Percentiles rank a stretch among this genome's conserved stretches.
phyloP scores from a whole-genome alignment of 1,140 invertebrate genomes.

The Yoshiicerus persimilis region DNA sequence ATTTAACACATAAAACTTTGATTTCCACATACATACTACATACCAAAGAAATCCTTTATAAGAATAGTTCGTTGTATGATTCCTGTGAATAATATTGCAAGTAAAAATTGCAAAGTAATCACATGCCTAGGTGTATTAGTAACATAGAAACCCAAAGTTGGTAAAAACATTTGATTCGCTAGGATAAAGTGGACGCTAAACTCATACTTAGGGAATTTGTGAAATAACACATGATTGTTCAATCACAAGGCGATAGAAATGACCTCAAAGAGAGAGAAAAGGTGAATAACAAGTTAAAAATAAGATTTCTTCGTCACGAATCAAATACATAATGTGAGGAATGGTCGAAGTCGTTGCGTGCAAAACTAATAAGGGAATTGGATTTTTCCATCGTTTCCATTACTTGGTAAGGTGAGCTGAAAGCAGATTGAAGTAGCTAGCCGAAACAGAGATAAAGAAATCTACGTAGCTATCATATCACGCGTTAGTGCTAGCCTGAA shows the following conservation, averaged over 20 bases:
- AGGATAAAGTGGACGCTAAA: no score
- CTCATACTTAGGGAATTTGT: no score
- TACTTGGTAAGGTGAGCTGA: neutral
- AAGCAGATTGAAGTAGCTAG: slow-evolving; percentile 16
- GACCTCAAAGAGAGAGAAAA: neutral
- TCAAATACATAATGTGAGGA: neutral
- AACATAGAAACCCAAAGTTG: no score
- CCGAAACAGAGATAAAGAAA: neutral
- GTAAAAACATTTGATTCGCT: no score
- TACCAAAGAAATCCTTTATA: no score
- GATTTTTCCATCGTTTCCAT: slow-evolving; percentile 2
- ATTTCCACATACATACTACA: neutral
- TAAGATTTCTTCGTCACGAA: neutral
- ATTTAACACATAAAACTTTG: no score
- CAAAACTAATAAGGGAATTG: neutral
- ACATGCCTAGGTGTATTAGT: no score
- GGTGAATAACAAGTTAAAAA: neutral
- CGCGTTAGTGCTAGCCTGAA: neutral
- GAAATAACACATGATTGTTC: neutral
- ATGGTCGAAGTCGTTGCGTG: neutral
- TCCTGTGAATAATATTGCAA: no score
- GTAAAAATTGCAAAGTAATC: no score
- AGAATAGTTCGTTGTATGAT: no score
- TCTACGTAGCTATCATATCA: neutral
- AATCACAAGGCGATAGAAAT: neutral